Percentiles rank a stretch among this genome's conserved stretches.
Evolutionary conservation across 1,140 invertebrate genomes (phyloP).

Genomic region (Papilio xuthus): DNA sequence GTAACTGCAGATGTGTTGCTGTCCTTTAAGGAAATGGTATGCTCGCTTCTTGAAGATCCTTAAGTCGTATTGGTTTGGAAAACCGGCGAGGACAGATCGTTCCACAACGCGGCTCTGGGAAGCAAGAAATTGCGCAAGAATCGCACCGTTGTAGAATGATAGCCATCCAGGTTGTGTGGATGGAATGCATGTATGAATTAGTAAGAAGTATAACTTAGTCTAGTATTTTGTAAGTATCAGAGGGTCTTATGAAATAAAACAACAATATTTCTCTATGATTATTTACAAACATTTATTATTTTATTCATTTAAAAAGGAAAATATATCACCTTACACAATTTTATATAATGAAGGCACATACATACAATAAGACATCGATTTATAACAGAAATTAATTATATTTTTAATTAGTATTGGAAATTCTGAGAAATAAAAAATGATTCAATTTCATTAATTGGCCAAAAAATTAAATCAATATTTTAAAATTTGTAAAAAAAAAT

Average conservation of each 20-base stretch:
- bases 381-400: background rate
- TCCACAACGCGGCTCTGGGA: too few relatives aligned
- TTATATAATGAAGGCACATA: slow-evolving; percentile 63
- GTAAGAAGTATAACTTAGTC: too few relatives aligned
- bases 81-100: too few relatives aligned
- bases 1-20: too few relatives aligned
- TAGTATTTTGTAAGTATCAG: too few relatives aligned
- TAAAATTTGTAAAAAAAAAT: background rate
- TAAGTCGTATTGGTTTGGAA: too few relatives aligned
- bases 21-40: too few relatives aligned
- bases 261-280: slow-evolving; percentile 57
- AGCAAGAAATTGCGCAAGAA: too few relatives aligned
- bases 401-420: background rate
- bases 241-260: slow-evolving; percentile 56
- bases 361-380: slow-evolving; percentile 43
- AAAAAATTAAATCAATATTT: background rate
- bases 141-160: too few relatives aligned
- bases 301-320: slow-evolving; percentile 70
- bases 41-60: too few relatives aligned
- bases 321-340: slow-evolving; percentile 70
- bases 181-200: too few relatives aligned
- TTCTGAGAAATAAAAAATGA: background rate
- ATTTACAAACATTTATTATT: slow-evolving; percentile 78
- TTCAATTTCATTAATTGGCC: background rate
- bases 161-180: too few relatives aligned